These are phyloP conservation scores for Pteronotus mesoamericanus DNA, from an alignment of 2,797 vertebrate genomes.

Conservation along the genomic window DNA sequence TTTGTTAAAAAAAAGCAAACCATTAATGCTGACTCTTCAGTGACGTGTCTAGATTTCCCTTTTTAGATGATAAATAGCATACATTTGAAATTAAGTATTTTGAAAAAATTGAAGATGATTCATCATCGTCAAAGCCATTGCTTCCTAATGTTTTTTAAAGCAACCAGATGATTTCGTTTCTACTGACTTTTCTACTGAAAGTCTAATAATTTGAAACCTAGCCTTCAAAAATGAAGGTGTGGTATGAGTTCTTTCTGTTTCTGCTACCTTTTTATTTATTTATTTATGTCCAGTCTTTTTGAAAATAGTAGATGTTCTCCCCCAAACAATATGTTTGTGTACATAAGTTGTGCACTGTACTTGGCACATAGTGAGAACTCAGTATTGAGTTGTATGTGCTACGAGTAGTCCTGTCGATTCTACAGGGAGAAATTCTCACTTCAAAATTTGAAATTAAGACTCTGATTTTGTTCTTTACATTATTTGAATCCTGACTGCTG, in stretches of 20 bases:
- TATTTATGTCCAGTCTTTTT: not conserved
- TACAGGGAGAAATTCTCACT: not conserved
- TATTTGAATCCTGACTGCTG: not conserved
- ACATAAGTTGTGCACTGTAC: not conserved
- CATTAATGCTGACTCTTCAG: not conserved
- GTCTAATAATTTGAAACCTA: not conserved
- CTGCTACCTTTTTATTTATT: not conserved
- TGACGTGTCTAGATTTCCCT: not conserved
- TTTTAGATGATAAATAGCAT: not conserved
- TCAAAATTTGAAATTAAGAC: conserved; percentile 41
- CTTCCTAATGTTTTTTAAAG: not conserved
- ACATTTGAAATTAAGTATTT: conserved; percentile 5
- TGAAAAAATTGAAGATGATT: not conserved
- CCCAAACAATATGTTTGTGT: not conserved
- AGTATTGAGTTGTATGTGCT: not conserved
- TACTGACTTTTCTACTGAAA: not conserved
- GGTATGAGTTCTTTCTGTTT: conserved; percentile 4
- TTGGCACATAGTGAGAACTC: not conserved
- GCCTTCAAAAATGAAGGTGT: not conserved
- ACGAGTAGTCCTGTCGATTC: conserved; percentile 16
- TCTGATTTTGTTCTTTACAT: not conserved
- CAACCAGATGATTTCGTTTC: not conserved
- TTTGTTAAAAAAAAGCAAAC: not conserved
- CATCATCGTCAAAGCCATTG: not conserved
- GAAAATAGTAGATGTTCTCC: not conserved